Evolutionary conservation across 2,888 invertebrate genomes (phyloP).

Genomic region (Acrobasis suavella): DNA sequence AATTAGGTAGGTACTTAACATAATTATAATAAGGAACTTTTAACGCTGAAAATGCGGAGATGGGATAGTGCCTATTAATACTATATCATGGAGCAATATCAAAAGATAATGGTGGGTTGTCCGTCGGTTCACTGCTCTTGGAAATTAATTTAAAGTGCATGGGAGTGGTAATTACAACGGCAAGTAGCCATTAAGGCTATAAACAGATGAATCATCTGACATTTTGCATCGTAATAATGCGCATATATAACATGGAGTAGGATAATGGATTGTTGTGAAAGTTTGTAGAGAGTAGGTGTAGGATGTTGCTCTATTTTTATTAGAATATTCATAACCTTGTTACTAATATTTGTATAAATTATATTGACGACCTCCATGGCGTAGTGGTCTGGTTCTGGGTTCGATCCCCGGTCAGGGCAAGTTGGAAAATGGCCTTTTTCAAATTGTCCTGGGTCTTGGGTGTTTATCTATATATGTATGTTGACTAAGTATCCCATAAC

Average conservation of each 20-base stretch:
- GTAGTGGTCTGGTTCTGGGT: too few species aligned
- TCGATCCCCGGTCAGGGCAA: too few species aligned
- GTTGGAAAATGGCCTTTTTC: too few species aligned
- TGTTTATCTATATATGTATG: too few species aligned
- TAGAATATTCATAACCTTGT: background rate
- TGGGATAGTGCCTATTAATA: constrained; percentile 47
- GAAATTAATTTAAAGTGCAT: constrained; percentile 77
- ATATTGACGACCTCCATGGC: too few species aligned
- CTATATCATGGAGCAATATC: constrained; percentile 61
- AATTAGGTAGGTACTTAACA: background rate
- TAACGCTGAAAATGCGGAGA: constrained; percentile 23
- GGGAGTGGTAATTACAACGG: constrained; percentile 64
- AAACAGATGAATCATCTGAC: constrained; percentile 62
- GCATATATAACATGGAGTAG: constrained; percentile 22
- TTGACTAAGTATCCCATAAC: too few species aligned
- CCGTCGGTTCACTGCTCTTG: constrained; percentile 60
- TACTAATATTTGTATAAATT: too few species aligned
- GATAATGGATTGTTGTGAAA: constrained; percentile 15
- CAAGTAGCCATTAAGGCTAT: constrained; percentile 68
- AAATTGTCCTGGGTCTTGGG: too few species aligned
- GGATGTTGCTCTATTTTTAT: background rate
- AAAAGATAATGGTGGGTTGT: constrained; percentile 60
- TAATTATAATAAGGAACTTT: constrained; percentile 25
- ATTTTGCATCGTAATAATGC: constrained; percentile 58
- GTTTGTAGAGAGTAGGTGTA: background rate